Conservation (phyloP, 2,888 invertebrate species). For the Sphaerophoria taeniata region DNA sequence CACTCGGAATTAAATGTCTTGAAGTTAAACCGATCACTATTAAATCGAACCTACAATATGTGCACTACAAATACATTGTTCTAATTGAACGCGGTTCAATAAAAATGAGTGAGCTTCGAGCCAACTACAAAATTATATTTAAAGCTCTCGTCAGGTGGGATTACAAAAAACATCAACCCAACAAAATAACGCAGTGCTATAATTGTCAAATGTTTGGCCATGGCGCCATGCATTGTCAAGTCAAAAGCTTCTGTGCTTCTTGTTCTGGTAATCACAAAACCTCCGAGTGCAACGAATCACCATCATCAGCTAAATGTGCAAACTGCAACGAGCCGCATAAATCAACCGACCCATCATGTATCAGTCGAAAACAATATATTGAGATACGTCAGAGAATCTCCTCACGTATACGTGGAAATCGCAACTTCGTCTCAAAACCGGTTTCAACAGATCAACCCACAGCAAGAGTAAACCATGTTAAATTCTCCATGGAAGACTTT, state of each 20-base stretch:
- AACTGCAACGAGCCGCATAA: conserved; percentile 1
- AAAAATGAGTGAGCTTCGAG: too few relatives aligned
- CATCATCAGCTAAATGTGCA: background rate
- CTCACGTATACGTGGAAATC: background rate
- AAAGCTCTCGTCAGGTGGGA: background rate
- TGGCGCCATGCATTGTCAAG: background rate
- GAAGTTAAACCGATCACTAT: too few relatives aligned
- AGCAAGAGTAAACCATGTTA: background rate
- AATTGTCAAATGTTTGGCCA: background rate
- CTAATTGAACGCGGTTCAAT: too few relatives aligned
- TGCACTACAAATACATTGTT: too few relatives aligned
- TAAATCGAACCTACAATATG: too few relatives aligned
- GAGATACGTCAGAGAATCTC: conserved; percentile 1
- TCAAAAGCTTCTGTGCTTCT: background rate
- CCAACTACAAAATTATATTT: conserved; percentile 4
- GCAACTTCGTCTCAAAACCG: background rate
- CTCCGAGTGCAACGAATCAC: too few relatives aligned
- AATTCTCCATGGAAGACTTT: conserved; percentile 1
- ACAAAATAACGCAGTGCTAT: conserved; percentile 4
- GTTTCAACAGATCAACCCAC: background rate
- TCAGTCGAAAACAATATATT: background rate
- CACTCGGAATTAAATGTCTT: background rate
- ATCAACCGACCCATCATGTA: background rate
- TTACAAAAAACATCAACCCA: conserved; percentile 18
- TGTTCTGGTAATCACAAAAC: too few relatives aligned